These are phyloP conservation scores for Halichoerus grypus DNA, from an alignment of 2,113 vertebrate species.

Conservation along the genomic window DNA sequence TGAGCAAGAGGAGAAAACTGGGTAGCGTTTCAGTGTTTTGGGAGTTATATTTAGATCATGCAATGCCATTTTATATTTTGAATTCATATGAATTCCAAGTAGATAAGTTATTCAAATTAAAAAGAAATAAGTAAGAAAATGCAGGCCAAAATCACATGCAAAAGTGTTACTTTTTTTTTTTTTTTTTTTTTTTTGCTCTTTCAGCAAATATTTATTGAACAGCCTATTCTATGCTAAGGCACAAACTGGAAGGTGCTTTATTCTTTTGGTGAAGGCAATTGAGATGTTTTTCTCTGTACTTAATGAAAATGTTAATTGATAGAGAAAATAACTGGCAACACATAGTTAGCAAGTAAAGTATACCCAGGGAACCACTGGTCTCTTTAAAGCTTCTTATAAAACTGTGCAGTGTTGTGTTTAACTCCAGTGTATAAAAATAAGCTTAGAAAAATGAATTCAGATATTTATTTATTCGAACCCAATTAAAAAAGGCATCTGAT, in stretches of 20 bases:
- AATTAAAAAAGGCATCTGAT: not conserved
- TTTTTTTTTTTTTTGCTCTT: not conserved
- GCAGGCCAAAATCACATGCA: not conserved
- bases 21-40: not conserved
- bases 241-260: not conserved
- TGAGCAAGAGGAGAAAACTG: not conserved
- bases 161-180: not conserved
- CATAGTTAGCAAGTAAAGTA: not conserved
- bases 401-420: not conserved
- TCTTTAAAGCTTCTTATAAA: not conserved
- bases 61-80: not conserved
- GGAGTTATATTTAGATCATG: not conserved
- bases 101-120: not conserved
- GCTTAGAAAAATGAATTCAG: not conserved
- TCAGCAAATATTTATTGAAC: not conserved
- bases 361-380: not conserved
- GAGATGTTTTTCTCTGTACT: constrained; percentile 2
- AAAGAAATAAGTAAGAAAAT: not conserved
- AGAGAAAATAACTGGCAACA: not conserved
- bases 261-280: not conserved
- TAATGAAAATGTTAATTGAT: not conserved
- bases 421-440: not conserved
- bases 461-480: constrained; percentile 31
- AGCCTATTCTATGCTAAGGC: not conserved
- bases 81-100: not conserved